Evolutionary conservation across 2,797 vertebrate species (phyloP).

Genomic region (Takifugu rubripes): DNA sequence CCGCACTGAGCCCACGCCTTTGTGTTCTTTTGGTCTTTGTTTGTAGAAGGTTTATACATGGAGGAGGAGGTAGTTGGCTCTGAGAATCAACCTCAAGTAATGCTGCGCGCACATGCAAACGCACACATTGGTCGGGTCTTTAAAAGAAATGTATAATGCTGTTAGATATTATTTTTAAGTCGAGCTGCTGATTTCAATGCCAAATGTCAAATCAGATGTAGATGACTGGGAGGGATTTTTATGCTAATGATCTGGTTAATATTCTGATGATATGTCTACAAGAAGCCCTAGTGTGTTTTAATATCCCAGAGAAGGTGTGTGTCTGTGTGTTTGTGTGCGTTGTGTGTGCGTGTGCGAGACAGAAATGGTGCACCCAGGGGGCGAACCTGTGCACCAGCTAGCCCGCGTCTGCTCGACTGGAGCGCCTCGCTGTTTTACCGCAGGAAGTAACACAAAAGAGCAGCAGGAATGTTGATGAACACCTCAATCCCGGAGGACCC

Average conservation of each 20-base stretch:
- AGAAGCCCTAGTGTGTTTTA: slow-evolving; percentile 66
- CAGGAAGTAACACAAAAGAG: slow-evolving; percentile 77
- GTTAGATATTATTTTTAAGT: slow-evolving; percentile 77
- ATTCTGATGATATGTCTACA: slow-evolving; percentile 78
- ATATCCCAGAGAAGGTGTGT: slow-evolving; percentile 70
- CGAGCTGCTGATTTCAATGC: slow-evolving; percentile 74
- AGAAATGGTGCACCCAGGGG: slow-evolving; percentile 65
- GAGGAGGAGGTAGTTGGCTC: slow-evolving; percentile 72
- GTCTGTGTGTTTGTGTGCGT: slow-evolving; percentile 43
- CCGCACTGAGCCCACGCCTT: slow-evolving; percentile 66
- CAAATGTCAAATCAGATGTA: slow-evolving; percentile 79
- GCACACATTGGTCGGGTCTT: slow-evolving; percentile 40
- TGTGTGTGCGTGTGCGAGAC: slow-evolving; percentile 51
- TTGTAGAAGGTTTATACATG: slow-evolving; percentile 68
- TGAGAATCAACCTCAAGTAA: slow-evolving; percentile 68
- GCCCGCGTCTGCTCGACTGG: slow-evolving; percentile 58
- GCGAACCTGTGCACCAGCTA: slow-evolving; percentile 49
- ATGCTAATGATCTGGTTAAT: slow-evolving; percentile 79
- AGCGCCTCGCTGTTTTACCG: slow-evolving; percentile 72
- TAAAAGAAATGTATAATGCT: slow-evolving; percentile 75
- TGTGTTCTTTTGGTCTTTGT: slow-evolving; percentile 73
- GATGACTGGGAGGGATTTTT: slow-evolving; percentile 78
- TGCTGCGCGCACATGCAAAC: slow-evolving; percentile 25
- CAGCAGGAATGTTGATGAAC: slow-evolving; percentile 79
- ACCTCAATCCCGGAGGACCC: slow-evolving; percentile 75